Base-by-base conservation (phyloP, 2,797 vertebrate species). In the Steatocranus sp. region DNA sequence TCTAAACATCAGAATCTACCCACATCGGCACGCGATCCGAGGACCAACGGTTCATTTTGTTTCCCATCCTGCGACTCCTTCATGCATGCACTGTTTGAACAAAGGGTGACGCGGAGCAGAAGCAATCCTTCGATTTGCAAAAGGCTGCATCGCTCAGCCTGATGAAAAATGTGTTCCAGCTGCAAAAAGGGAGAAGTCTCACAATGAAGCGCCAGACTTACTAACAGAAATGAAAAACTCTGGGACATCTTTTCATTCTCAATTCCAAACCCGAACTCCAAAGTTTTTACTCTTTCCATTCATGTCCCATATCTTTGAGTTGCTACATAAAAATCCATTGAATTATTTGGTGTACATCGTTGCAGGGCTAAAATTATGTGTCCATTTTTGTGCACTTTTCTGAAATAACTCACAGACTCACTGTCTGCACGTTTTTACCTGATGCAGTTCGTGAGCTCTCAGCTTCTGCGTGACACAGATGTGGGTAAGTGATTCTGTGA, bases 381-480 rank as follows among this genome's bases (percentile, higher is more conserved):
- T 46, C 5, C 1, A 27, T 43, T 17, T 68, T 11, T 4, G 3
- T 66, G 34, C 34, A 66, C n/a, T 38, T 66, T 41, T 15, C 2
- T 68, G 36, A 41, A 66, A 46, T 25, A 25, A 70, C 38, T 70
- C 34, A 14, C 63, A 43, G 63, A 23, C 11, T 38, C n/a, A 25
- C 8, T 25, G 58, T 12, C 58, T 14, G 36, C 20, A 43, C 1
- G 8, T 1, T 9, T 17, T 43, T 0, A 17, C 20, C 20, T 43
- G 63, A 68, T 25, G 20, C 14, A 2, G 38, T 25, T 68, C 5
- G 23, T 1, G 46, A 76, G 38, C 61, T 73, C 11, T 43, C 17
- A 53, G 3, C 73, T 34, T 18, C 23, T 20, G 5, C 1, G 15
- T 83, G 85, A 87, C 88, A 86, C 81, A 87, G 53, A 86, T 86